A percentile compares a stretch with the other conserved stretches of the same genome.
Evolutionary conservation across 1,140 invertebrate species (phyloP).

Genomic region (Oncopeltus fasciatus): DNA sequence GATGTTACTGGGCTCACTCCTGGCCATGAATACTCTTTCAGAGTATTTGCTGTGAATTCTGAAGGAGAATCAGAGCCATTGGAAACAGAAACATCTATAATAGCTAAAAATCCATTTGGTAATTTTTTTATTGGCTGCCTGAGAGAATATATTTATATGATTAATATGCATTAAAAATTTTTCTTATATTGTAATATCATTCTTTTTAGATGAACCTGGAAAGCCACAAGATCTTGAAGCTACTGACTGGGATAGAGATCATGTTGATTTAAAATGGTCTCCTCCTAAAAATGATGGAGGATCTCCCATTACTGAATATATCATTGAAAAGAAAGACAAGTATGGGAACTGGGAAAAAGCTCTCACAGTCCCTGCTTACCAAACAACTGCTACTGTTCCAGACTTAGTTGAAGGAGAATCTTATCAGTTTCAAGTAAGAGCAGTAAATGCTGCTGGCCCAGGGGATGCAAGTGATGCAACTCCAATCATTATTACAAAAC

Average conservation of each 20-base stretch:
- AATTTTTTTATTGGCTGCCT: no score
- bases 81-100: constrained; percentile 67
- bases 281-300: constrained; percentile 70
- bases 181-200: no score
- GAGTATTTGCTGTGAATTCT: constrained; percentile 87
- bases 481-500: constrained; percentile 76
- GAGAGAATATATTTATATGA: no score
- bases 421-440: constrained; percentile 81
- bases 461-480: constrained; percentile 80
- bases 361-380: constrained; percentile 59
- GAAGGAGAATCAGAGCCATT: constrained; percentile 92
- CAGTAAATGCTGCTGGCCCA: constrained; percentile 84
- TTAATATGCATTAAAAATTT: no score
- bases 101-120: constrained; percentile 92
- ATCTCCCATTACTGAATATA: constrained; percentile 70
- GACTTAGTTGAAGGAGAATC: constrained; percentile 80
- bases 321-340: constrained; percentile 87
- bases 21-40: constrained; percentile 85
- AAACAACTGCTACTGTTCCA: constrained; percentile 70
- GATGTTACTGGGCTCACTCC: constrained; percentile 77
- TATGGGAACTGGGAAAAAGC: constrained; percentile 87
- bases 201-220: constrained; percentile 66
- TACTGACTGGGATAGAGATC: constrained; percentile 91
- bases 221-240: constrained; percentile 80
- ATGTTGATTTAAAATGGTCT: constrained; percentile 78